These are phyloP conservation scores for Vesta saturnalis DNA, from an alignment of 2,888 invertebrate genomes.

Conservation along the genomic window DNA sequence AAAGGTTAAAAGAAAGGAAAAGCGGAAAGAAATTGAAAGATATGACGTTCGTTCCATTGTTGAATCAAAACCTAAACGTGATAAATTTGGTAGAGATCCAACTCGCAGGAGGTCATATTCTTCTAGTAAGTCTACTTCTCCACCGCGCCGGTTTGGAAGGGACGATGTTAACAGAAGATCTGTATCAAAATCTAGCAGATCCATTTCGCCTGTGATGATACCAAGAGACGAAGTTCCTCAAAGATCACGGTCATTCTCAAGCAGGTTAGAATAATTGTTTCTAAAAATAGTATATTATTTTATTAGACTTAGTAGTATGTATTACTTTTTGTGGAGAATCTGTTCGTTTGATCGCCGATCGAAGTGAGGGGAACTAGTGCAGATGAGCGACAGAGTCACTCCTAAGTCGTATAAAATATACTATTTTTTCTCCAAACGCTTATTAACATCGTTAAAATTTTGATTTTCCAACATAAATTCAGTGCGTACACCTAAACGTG, in stretches of 20 bases:
- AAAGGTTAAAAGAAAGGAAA: constrained; percentile 65
- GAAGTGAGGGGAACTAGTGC: no score
- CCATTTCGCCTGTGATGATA: constrained; percentile 18
- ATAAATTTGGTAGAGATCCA: constrained; percentile 82
- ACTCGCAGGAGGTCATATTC: constrained; percentile 48
- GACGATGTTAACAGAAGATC: constrained; percentile 43
- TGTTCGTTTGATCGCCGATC: no score
- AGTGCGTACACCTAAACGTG: no score
- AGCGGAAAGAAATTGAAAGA: constrained; percentile 81
- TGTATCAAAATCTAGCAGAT: constrained; percentile 42
- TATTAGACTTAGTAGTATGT: background rate
- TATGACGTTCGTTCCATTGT: constrained; percentile 86
- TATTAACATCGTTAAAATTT: no score
- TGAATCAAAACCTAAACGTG: constrained; percentile 72
- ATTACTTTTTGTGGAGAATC: background rate
- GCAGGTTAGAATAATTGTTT: constrained; percentile 21
- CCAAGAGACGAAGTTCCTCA: constrained; percentile 1
- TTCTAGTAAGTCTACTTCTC: constrained; percentile 46
- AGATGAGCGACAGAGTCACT: no score
- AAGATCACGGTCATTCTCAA: constrained; percentile 23
- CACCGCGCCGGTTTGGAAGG: constrained; percentile 33
- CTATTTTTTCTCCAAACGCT: no score
- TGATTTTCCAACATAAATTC: no score
- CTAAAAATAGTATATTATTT: background rate
- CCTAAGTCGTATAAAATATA: no score